Conservation (phyloP, 2,888 invertebrate species). For the Lasius fuliginosus region DNA sequence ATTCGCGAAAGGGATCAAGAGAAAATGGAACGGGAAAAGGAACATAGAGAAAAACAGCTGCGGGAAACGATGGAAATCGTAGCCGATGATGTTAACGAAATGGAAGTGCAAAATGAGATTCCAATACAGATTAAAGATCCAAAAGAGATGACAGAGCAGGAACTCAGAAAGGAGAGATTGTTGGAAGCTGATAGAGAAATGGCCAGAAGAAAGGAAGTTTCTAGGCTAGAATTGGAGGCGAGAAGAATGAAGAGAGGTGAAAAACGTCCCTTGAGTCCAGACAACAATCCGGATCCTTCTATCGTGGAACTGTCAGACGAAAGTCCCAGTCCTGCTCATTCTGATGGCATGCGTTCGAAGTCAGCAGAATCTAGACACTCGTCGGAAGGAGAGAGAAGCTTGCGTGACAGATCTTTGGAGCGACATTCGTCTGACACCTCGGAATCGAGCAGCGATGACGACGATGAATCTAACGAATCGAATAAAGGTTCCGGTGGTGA, state of each 20-base stretch:
- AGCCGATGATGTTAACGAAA: conserved; percentile 85
- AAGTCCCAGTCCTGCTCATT: conserved; percentile 78
- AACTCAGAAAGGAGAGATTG: conserved; percentile 87
- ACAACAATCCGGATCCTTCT: conserved; percentile 81
- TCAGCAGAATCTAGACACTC: conserved; percentile 82
- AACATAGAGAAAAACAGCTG: conserved; percentile 82
- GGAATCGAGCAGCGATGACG: conserved; percentile 87
- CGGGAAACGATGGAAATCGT: conserved; percentile 81
- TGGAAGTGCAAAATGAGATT: conserved; percentile 79
- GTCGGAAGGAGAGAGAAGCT: conserved; percentile 81
- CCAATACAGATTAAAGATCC: conserved; percentile 83
- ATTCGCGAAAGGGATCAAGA: conserved; percentile 87
- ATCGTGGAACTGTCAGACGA: conserved; percentile 84
- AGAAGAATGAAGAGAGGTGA: conserved; percentile 89
- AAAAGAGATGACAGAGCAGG: conserved; percentile 85
- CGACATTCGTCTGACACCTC: conserved; percentile 83
- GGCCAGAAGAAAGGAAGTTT: conserved; percentile 92
- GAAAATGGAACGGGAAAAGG: conserved; percentile 80
- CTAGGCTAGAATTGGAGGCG: conserved; percentile 91
- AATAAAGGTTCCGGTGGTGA: conserved; percentile 83
- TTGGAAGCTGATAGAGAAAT: conserved; percentile 89
- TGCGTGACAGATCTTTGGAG: conserved; percentile 80
- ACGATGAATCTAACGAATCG: conserved; percentile 83
- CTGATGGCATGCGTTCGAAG: conserved; percentile 81
- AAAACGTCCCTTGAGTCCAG: conserved; percentile 83